Evolutionary conservation across 2,888 invertebrate genomes (phyloP), one percentile per base, ranked within the genome.

Genomic region (Agrotis puta): DNA sequence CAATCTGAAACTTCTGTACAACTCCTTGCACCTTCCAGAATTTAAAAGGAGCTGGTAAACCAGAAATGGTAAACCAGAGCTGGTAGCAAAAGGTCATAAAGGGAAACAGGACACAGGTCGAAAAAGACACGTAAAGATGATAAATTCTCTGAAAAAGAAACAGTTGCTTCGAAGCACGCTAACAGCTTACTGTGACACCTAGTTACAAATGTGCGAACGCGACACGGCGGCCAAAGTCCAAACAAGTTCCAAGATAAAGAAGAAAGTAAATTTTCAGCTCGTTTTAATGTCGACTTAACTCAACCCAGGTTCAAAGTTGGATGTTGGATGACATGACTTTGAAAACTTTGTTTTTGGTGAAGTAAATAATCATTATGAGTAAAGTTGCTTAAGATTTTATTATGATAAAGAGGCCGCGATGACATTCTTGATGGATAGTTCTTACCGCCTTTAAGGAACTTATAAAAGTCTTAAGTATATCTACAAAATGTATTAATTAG

Each of bases 261-360:
- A 65, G 39, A 64, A 58, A 75, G 75, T 79, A 75, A 79, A 70
- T 79, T 79, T 33, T 64, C 13, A 68, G 22, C 58, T 65, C 45
- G 54, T 65, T 70, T 75, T 68, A 58, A 70, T 51, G 66, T 79
- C 47, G 33, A 58, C 43, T 59, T 79, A 75, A 61, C 64, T 69
- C 47, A 48, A 56, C 57, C 13, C 33, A 24, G 13, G 53, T 48
- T 43, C 14, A 51, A 79, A 79, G 22, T 79, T 67, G 0, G 57
- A 64, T 58, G 50, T 64, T 54, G 14, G 63, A 39, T 61, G 69
- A 51, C 57, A 54, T 27, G 45, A 56, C 54, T 63, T 69, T 51
- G 58, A 64, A 64, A 74, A 70, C 69, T 79, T 78, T 39, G 20
- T 50, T 59, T 65, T 27, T 59, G 53, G 20, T 20, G n/a, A 56